These are phyloP conservation scores for Coenonympha arcania DNA, from an alignment of 2,888 invertebrate species.

Conservation along the genomic window DNA sequence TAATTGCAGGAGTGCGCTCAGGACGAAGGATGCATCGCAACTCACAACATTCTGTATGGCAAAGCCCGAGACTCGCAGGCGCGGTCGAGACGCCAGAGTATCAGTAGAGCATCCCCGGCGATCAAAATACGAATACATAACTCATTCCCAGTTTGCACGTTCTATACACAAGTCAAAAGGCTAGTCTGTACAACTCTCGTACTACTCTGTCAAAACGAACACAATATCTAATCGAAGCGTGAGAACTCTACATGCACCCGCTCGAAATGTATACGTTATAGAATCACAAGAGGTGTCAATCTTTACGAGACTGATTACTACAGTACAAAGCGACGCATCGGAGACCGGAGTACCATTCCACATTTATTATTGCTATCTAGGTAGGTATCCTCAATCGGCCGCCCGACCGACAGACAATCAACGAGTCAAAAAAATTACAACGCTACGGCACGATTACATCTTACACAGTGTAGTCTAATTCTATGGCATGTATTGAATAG, in stretches of 20 bases:
- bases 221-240: slow-evolving; percentile 19
- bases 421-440: slow-evolving; percentile 54
- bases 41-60: too few species aligned
- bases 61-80: too few species aligned
- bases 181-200: too few species aligned
- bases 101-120: too few species aligned
- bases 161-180: too few species aligned
- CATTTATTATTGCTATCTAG: slow-evolving; percentile 56
- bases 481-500: slow-evolving; percentile 34
- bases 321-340: slow-evolving; percentile 42
- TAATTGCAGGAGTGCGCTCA: too few species aligned
- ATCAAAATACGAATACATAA: too few species aligned
- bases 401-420: slow-evolving; percentile 49
- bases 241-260: slow-evolving; percentile 15
- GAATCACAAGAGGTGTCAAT: background rate
- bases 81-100: too few species aligned
- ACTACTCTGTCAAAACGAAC: too few species aligned
- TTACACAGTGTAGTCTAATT: slow-evolving; percentile 32
- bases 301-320: slow-evolving; percentile 30
- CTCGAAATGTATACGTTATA: background rate
- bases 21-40: too few species aligned
- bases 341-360: slow-evolving; percentile 41
- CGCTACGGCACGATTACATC: slow-evolving; percentile 27
- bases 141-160: too few species aligned
- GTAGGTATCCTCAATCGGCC: slow-evolving; percentile 46